Evolutionary conservation across 2,888 invertebrate genomes (phyloP).

Genomic region (Melieria omissa): DNA sequence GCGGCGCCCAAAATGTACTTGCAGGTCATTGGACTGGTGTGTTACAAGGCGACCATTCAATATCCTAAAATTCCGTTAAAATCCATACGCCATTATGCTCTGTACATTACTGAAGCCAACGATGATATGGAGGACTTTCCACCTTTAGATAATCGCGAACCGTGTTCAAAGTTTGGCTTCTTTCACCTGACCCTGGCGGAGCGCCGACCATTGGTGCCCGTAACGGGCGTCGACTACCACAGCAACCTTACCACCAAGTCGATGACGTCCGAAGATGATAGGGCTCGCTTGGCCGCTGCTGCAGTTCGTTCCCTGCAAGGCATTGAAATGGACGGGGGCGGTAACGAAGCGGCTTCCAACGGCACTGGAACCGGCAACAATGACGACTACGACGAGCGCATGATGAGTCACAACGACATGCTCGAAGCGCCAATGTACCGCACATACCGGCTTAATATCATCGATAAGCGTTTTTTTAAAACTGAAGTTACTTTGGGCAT

Average conservation of each 20-base stretch:
- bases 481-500: conserved; percentile 88
- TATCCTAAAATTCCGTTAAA: conserved; percentile 74
- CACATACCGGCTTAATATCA: conserved; percentile 80
- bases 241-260: conserved; percentile 56
- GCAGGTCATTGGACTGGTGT: conserved; percentile 85
- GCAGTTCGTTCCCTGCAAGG: conserved; percentile 54
- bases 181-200: conserved; percentile 88
- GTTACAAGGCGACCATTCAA: conserved; percentile 81
- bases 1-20: neutral
- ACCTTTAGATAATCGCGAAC: conserved; percentile 86
- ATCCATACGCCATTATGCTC: conserved; percentile 79
- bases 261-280: conserved; percentile 67
- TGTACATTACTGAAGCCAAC: conserved; percentile 96
- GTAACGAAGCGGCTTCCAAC: conserved; percentile 45
- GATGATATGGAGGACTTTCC: conserved; percentile 91
- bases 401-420: conserved; percentile 80
- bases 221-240: conserved; percentile 59
- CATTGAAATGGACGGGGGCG: conserved; percentile 50
- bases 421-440: conserved; percentile 90
- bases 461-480: conserved; percentile 84
- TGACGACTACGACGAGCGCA: conserved; percentile 72
- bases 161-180: conserved; percentile 93
- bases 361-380: conserved; percentile 43
- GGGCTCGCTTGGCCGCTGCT: conserved; percentile 57
- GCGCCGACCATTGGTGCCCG: conserved; percentile 65